A percentile compares a stretch with the other conserved stretches of the same genome.
These are phyloP conservation scores for Lagenorhynchus albirostris DNA, from an alignment of 2,113 vertebrate genomes.

Conservation along the genomic window DNA sequence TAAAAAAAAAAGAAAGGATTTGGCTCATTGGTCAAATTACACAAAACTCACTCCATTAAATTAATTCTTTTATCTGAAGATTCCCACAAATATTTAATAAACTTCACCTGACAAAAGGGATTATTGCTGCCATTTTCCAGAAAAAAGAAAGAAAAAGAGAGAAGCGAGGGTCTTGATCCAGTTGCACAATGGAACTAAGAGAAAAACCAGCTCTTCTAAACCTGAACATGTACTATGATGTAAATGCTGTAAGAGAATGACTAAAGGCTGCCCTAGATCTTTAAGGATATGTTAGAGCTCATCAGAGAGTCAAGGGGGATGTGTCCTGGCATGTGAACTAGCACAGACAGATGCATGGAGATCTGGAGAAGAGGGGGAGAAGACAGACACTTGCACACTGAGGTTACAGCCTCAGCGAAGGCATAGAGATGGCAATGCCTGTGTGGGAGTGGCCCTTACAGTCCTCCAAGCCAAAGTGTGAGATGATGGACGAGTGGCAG, in stretches of 20 bases:
- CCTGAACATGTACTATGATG: background rate
- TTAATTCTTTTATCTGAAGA: conserved; percentile 29
- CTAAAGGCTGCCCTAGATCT: background rate
- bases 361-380: no score
- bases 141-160: background rate
- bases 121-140: background rate
- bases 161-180: background rate
- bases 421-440: background rate
- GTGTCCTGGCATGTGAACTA: background rate
- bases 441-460: background rate
- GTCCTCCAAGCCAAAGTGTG: background rate
- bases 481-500: background rate
- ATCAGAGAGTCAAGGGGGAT: background rate
- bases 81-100: background rate
- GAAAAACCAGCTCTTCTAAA: background rate
- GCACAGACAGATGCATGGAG: background rate
- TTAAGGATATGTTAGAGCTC: background rate
- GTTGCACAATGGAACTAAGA: background rate
- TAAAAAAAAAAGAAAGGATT: background rate
- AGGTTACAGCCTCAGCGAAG: background rate
- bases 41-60: conserved; percentile 15
- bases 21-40: background rate
- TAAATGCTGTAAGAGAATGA: background rate
- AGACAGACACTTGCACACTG: background rate
- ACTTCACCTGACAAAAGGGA: background rate